These are phyloP conservation scores for Anoplius nigerrimus DNA, from an alignment of 2,888 invertebrate species.

Conservation along the genomic window DNA sequence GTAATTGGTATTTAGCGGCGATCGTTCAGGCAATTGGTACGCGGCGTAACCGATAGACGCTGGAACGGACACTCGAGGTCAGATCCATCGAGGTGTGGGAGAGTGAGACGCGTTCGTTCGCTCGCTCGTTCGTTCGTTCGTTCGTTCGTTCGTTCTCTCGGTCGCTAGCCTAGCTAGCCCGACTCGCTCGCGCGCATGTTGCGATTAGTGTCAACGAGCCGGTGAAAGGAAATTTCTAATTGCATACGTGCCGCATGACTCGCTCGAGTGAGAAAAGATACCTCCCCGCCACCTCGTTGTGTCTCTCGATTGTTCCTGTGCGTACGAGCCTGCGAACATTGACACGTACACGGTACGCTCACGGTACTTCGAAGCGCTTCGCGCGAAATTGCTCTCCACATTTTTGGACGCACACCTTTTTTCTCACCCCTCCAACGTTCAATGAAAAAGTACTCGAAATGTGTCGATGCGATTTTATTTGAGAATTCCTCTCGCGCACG, in stretches of 20 bases:
- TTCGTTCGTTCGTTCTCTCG: background rate
- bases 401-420: too few species aligned
- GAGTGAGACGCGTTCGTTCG: slow-evolving; percentile 16
- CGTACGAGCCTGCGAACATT: slow-evolving; percentile 16
- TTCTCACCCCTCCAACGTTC: too few species aligned
- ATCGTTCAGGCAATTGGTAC: slow-evolving; percentile 47
- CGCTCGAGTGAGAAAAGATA: slow-evolving; percentile 35
- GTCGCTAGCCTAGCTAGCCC: too few species aligned
- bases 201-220: slow-evolving; percentile 58
- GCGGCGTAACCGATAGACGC: slow-evolving; percentile 11
- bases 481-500: too few species aligned
- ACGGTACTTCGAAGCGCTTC: too few species aligned
- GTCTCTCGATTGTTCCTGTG: slow-evolving; percentile 27
- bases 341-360: too few species aligned
- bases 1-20: slow-evolving; percentile 52
- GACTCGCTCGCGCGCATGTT: slow-evolving; percentile 16
- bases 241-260: slow-evolving; percentile 44
- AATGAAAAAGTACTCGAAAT: too few species aligned
- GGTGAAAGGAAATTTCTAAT: slow-evolving; percentile 61
- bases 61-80: slow-evolving; percentile 43
- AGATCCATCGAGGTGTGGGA: slow-evolving; percentile 41
- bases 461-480: too few species aligned
- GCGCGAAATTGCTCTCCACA: too few species aligned
- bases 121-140: too few species aligned
- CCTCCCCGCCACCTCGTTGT: background rate